Evolutionary conservation across 2,113 vertebrate genomes (phyloP).

Genomic region (Apistogramma diplotaenia): DNA sequence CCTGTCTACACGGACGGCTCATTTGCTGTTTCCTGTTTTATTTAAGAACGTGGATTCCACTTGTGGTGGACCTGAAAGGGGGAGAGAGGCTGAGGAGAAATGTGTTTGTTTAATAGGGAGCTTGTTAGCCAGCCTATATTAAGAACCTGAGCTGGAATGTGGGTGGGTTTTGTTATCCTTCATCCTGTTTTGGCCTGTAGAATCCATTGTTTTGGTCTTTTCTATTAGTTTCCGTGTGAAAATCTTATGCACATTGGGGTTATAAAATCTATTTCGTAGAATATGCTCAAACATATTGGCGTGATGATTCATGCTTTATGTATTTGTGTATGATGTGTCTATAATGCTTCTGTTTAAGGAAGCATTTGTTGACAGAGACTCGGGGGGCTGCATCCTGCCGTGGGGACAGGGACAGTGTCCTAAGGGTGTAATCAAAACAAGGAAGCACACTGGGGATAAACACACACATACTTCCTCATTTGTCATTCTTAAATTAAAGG

Average conservation of each 20-base stretch:
- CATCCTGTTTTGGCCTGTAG: constrained; percentile 32
- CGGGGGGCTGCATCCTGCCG: constrained; percentile 71
- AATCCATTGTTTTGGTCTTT: constrained; percentile 20
- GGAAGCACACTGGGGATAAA: constrained; percentile 68
- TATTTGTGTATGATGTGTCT: constrained; percentile 12
- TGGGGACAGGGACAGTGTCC: constrained; percentile 62
- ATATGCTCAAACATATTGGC: constrained; percentile 15
- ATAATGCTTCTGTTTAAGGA: constrained; percentile 56
- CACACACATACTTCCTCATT: constrained; percentile 39
- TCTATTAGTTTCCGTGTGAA: constrained; percentile 1
- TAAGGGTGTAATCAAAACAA: constrained; percentile 74
- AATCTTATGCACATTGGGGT: not conserved
- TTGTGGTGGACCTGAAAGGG: constrained; percentile 33
- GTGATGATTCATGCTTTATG: not conserved
- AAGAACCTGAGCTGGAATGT: constrained; percentile 50
- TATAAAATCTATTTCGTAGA: not conserved
- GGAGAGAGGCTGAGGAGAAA: not conserved
- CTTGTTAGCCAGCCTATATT: constrained; percentile 47
- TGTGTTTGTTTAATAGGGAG: constrained; percentile 46
- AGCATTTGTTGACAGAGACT: constrained; percentile 73
- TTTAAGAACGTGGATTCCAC: constrained; percentile 54
- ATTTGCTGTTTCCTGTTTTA: constrained; percentile 59
- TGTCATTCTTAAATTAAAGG: constrained; percentile 38
- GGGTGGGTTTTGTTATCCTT: constrained; percentile 46
- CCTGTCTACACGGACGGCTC: constrained; percentile 18